Evolutionary conservation across 2,113 vertebrate species (phyloP).

Genomic region (Coptodon rendalli): DNA sequence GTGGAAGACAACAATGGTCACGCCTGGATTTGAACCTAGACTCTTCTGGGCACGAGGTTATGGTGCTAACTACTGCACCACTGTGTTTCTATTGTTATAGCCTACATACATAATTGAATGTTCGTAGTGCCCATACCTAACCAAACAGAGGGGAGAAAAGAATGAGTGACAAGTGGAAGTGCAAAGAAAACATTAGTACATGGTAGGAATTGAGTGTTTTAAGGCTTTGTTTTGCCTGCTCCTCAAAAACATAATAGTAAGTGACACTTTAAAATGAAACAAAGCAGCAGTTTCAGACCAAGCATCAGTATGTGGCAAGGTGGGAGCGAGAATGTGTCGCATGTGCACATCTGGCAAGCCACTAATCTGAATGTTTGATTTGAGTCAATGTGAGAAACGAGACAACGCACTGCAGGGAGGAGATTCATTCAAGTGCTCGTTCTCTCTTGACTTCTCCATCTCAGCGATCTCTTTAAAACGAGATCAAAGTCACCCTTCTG

Average conservation of each 20-base stretch:
- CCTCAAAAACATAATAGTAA: background rate
- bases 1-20: too few species aligned
- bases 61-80: rapidly evolving
- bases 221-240: background rate
- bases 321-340: background rate
- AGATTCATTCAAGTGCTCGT: background rate
- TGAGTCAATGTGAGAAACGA: background rate
- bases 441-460: background rate
- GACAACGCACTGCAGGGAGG: background rate
- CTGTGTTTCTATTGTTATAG: rapidly evolving
- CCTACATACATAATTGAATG: background rate
- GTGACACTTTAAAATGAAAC: background rate
- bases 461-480: background rate
- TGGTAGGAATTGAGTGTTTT: background rate
- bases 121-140: background rate
- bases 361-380: background rate
- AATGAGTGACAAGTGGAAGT: background rate
- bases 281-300: background rate
- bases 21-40: background rate
- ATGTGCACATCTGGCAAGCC: background rate
- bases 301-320: background rate
- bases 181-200: background rate
- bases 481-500: constrained; percentile 48
- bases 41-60: rapidly evolving
- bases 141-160: background rate